Base-by-base conservation (phyloP, 2,797 vertebrate species). In the Sebastes dallii region DNA sequence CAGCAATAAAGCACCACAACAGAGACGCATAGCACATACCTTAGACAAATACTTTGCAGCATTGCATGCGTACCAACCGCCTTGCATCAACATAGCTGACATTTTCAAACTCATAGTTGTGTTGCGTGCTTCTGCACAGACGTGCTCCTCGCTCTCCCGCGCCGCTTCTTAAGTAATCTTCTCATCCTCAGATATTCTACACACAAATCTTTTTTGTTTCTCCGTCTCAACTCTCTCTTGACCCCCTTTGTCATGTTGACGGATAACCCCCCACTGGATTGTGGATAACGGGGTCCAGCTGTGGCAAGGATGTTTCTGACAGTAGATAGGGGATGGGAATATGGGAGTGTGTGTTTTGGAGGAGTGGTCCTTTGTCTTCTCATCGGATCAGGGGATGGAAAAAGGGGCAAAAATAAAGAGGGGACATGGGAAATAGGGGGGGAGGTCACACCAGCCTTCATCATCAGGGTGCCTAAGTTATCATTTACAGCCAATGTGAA, bases 241-340 rank as follows among this genome's bases (percentile, higher is more conserved):
- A 77, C 75, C 75, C 55, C 55, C 64, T 83, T 86, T 84, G 89
- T 93, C 89, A 79, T 72, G 75, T 78, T 92, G 92, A 94, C 3
- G n/a, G 84, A 88, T 90, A 84, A 59, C 54, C 82, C 67, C 77
- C 77, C 60, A 46, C 52, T 70, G 79, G 69, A 92, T 84, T 91
- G 79, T 73, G 56, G 72, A 81, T 92, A 92, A 95, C 88, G 61
- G 64, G 75, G 74, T 83, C 90, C 89, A 93, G 90, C 94, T 94
- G 91, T 84, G 70, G 75, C 50, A 68, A 4, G 64, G 70, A 81
- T 7, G 29, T 62, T 18, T 59, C 78, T 65, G 79, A 82, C 75
- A 89, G 77, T 72, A 54, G 64, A 79, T 74, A 79, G 66, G 67
- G 50, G 50, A 72, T 77, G 52, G 59, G 75, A 66, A 52, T 20